Evolutionary conservation across 2,113 vertebrate genomes (phyloP).

Genomic region (Potamarius usumacintae): DNA sequence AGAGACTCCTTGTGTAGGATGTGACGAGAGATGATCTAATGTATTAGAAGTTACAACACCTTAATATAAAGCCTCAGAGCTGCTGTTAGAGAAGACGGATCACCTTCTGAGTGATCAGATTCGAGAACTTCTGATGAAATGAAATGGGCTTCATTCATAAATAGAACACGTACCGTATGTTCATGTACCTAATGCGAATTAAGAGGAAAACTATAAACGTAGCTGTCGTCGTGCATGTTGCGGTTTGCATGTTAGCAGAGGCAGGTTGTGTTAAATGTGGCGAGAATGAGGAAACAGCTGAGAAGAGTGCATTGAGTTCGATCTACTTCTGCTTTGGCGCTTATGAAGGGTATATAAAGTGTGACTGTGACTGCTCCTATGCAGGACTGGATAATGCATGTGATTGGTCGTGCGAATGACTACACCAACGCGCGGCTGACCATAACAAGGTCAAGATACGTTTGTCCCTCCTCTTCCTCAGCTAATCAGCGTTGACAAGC

Average conservation of each 20-base stretch:
- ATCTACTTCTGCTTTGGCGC: not conserved
- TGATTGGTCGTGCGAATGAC: not conserved
- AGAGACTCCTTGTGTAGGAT: not conserved
- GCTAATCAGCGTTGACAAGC: not conserved
- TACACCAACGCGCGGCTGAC: too few species aligned
- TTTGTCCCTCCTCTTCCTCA: too few species aligned
- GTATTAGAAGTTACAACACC: not conserved
- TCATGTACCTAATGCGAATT: not conserved
- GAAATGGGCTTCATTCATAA: too few species aligned
- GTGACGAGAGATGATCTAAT: not conserved
- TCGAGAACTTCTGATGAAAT: not conserved
- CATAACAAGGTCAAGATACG: too few species aligned
- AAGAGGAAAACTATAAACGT: not conserved
- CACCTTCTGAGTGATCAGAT: not conserved
- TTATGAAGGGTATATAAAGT: not conserved
- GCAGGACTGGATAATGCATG: not conserved
- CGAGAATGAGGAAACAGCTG: not conserved
- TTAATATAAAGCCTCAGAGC: not conserved
- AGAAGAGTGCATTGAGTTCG: not conserved
- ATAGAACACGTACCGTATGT: rapidly evolving
- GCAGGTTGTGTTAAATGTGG: not conserved
- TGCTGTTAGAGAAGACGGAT: not conserved
- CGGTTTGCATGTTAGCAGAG: not conserved
- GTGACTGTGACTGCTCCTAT: not conserved
- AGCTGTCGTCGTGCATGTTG: not conserved